Evolutionary conservation across 2,888 invertebrate species (phyloP).

Genomic region (Phymatocera aterrima): DNA sequence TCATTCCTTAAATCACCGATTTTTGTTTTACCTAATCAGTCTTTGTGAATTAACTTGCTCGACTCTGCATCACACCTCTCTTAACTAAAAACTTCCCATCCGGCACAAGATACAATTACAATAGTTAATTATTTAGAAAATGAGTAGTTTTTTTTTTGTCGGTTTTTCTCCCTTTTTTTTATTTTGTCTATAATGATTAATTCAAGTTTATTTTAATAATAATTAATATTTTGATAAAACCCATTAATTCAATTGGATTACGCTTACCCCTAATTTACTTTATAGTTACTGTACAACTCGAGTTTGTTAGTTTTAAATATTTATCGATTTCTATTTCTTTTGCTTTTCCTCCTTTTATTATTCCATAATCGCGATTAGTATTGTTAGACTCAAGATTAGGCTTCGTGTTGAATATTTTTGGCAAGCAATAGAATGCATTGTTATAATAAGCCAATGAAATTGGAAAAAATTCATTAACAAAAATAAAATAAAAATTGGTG

Average conservation of each 20-base stretch:
- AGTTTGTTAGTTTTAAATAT: slow-evolving; percentile 29
- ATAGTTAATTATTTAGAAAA: slow-evolving; percentile 37
- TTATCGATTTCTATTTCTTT: slow-evolving; percentile 5
- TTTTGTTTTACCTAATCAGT: slow-evolving; percentile 64
- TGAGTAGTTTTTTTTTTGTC: slow-evolving; percentile 40
- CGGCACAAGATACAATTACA: slow-evolving; percentile 44
- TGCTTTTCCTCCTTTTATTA: not conserved
- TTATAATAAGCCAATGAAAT: not conserved
- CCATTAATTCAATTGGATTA: slow-evolving; percentile 30
- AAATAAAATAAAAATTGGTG: not conserved
- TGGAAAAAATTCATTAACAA: not conserved
- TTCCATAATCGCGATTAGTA: slow-evolving; percentile 26
- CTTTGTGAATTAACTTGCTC: slow-evolving; percentile 59
- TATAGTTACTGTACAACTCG: slow-evolving; percentile 45
- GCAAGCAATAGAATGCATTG: slow-evolving; percentile 24
- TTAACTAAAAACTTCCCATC: slow-evolving; percentile 43
- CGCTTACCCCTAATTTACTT: slow-evolving; percentile 33
- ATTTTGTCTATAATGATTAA: slow-evolving; percentile 46
- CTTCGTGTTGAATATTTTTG: slow-evolving; percentile 42
- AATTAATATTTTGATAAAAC: slow-evolving; percentile 40
- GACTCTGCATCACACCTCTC: slow-evolving; percentile 40
- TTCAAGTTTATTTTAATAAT: slow-evolving; percentile 62
- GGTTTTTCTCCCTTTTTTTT: no score
- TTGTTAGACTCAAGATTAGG: slow-evolving; percentile 40
- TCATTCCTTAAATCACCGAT: slow-evolving; percentile 52